These are phyloP conservation scores for Micrastur ruficollis DNA, from an alignment of 2,797 vertebrate species.

Conservation along the genomic window DNA sequence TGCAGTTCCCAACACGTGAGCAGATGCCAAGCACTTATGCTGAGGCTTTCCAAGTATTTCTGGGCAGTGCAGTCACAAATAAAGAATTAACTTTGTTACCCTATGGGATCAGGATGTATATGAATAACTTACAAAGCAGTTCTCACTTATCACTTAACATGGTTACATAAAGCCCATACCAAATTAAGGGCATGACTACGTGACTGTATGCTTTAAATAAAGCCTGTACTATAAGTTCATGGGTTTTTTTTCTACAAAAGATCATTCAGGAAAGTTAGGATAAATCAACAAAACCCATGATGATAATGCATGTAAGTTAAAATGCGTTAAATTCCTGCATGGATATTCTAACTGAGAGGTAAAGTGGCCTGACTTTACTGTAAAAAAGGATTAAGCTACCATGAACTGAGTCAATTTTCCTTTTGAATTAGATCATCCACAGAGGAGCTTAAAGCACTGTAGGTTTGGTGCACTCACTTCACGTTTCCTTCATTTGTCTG, in stretches of 20 bases:
- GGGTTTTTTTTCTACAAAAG: not conserved
- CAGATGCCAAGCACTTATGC: not conserved
- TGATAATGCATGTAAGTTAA: conserved; percentile 9
- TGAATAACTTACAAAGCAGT: not conserved
- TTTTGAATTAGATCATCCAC: conserved; percentile 43
- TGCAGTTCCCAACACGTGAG: not conserved
- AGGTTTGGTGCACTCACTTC: not conserved
- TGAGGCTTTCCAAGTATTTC: not conserved
- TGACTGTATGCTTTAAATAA: not conserved
- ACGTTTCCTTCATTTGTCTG: not conserved
- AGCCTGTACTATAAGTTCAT: not conserved
- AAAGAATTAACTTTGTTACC: not conserved
- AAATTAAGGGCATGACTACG: not conserved
- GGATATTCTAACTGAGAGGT: conserved; percentile 9
- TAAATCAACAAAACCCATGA: conserved; percentile 22
- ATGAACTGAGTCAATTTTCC: conserved; percentile 25
- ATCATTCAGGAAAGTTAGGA: not conserved
- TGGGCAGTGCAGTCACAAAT: not conserved
- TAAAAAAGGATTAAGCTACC: conserved; percentile 52
- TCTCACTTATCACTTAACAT: not conserved
- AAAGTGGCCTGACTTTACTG: conserved; percentile 7
- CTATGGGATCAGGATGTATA: not conserved
- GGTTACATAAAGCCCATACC: not conserved
- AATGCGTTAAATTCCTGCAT: not conserved
- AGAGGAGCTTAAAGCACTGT: not conserved